Evolutionary conservation across 2,113 vertebrate species (phyloP).

Genomic region (Oreocharis arfaki): DNA sequence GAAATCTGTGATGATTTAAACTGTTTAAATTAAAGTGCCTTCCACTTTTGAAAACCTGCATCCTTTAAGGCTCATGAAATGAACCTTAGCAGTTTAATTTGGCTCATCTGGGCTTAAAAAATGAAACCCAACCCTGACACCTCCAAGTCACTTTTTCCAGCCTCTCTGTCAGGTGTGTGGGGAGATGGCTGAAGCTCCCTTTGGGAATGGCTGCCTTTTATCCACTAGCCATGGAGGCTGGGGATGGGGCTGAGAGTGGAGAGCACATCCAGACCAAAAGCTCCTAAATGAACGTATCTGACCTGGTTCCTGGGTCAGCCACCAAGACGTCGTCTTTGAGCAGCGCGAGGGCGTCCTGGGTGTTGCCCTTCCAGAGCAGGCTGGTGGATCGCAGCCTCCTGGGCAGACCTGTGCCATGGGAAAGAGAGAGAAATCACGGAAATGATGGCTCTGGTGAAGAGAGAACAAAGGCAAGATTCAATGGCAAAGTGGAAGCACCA

Average conservation of each 20-base stretch:
- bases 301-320: slow-evolving; percentile 88
- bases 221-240: neutral
- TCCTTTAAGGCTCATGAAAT: neutral
- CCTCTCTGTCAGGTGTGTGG: too few relatives aligned
- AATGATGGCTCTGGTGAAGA: neutral
- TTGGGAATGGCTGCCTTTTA: neutral
- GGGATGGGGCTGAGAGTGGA: neutral
- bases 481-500: neutral
- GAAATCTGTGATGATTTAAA: neutral
- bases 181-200: neutral
- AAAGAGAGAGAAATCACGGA: neutral
- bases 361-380: slow-evolving; percentile 85
- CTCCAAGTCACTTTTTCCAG: neutral
- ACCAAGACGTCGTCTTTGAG: slow-evolving; percentile 86
- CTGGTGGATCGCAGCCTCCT: slow-evolving; percentile 83
- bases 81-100: neutral
- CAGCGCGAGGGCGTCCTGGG: slow-evolving; percentile 76
- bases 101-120: neutral
- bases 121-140: too few relatives aligned
- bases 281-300: neutral
- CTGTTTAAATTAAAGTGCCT: neutral
- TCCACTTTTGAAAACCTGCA: neutral
- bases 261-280: neutral
- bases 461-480: neutral
- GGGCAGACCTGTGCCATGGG: slow-evolving; percentile 76